Percentiles rank a stretch among this genome's conserved stretches.
phyloP scores from a whole-genome alignment of 1,140 invertebrate genomes.

The Hyposmocoma kahamanoa region DNA sequence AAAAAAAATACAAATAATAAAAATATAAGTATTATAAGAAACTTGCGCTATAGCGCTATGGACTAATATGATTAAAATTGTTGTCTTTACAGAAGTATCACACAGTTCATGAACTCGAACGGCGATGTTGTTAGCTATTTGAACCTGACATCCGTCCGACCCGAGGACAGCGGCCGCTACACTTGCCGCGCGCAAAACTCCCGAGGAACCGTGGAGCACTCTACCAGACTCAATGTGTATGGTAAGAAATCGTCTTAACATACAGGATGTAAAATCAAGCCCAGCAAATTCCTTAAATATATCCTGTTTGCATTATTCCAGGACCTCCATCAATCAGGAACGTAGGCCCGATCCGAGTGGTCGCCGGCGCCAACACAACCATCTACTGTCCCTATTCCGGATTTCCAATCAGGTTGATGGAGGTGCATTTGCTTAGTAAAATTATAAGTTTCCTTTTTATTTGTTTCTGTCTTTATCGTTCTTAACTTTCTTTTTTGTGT shows the following conservation, averaged over 20 bases:
- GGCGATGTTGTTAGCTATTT: constrained; percentile 91
- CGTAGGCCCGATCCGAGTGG: constrained; percentile 86
- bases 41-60: too few relatives aligned
- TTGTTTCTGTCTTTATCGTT: constrained; percentile 20
- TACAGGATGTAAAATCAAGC: neutral
- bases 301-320: constrained; percentile 39
- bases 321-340: constrained; percentile 87
- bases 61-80: neutral
- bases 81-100: constrained; percentile 37
- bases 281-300: neutral
- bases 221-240: constrained; percentile 88
- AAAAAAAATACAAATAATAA: too few relatives aligned
- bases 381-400: constrained; percentile 92
- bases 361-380: constrained; percentile 85
- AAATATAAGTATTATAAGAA: too few relatives aligned
- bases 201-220: constrained; percentile 80
- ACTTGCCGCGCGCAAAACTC: constrained; percentile 84
- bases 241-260: constrained; percentile 71
- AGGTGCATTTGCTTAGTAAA: constrained; percentile 72
- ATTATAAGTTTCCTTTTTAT: constrained; percentile 63
- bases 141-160: constrained; percentile 87
- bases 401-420: constrained; percentile 83
- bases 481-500: too few relatives aligned
- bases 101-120: constrained; percentile 84
- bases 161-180: constrained; percentile 88